Percentiles rank a stretch among this genome's conserved stretches.
Evolutionary conservation across 2,113 vertebrate species (phyloP).

Genomic region (Entomyzon cyanotis): DNA sequence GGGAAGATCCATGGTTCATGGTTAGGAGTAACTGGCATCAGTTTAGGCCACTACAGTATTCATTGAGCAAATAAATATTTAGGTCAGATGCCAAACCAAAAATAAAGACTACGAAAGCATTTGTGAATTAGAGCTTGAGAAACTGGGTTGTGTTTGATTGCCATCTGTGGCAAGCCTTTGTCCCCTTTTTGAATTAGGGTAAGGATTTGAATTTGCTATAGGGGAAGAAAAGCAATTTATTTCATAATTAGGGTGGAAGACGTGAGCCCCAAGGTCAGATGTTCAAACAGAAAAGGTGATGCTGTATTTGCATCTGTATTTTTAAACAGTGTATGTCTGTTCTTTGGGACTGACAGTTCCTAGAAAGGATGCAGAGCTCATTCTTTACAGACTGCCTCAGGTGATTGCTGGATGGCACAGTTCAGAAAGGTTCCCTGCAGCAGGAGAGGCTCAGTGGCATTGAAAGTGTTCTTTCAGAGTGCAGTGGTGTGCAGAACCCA

Average conservation of each 20-base stretch:
- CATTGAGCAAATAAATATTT: neutral
- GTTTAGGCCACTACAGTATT: neutral
- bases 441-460: neutral
- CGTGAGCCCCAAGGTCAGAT: neutral
- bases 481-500: neutral
- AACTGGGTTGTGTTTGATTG: neutral
- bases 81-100: neutral
- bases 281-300: neutral
- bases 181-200: neutral
- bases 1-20: neutral
- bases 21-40: neutral
- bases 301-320: neutral
- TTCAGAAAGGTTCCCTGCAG: neutral
- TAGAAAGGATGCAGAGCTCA: neutral
- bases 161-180: neutral
- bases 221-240: neutral
- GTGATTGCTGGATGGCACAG: constrained; percentile 5
- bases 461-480: neutral
- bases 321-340: neutral
- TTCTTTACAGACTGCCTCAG: neutral
- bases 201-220: neutral
- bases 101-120: neutral
- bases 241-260: neutral
- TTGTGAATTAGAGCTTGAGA: neutral
- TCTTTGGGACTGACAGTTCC: neutral